Conservation (phyloP, 1,140 invertebrate species). For the Thaumetopoea pityocampa region DNA sequence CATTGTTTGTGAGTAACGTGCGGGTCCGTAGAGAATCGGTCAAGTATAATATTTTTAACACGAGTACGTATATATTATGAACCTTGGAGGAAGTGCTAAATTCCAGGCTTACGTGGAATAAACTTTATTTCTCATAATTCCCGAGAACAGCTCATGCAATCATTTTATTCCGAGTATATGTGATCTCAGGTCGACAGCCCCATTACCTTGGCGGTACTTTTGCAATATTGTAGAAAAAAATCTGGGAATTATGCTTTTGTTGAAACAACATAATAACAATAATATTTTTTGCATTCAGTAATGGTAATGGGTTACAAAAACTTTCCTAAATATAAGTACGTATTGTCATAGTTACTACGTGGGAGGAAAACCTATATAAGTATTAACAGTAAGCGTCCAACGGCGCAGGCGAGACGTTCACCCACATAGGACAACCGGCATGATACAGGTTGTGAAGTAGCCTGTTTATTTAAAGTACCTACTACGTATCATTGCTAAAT, state of each 20-base stretch:
- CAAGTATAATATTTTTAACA: too few relatives aligned
- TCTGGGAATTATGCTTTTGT: too few relatives aligned
- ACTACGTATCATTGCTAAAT: too few relatives aligned
- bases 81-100: conserved; percentile 21
- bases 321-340: too few relatives aligned
- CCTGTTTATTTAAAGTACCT: too few relatives aligned
- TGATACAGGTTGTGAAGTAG: conserved; percentile 21
- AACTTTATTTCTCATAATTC: conserved; percentile 19
- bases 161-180: conserved; percentile 25
- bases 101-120: conserved; percentile 21
- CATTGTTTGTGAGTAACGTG: neutral
- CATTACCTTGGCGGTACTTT: neutral
- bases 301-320: too few relatives aligned
- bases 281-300: too few relatives aligned
- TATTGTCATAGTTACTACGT: too few relatives aligned
- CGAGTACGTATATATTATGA: too few relatives aligned
- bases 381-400: conserved; percentile 10
- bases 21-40: neutral
- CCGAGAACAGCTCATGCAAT: conserved; percentile 29
- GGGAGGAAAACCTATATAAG: conserved; percentile 7
- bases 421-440: conserved; percentile 35
- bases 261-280: too few relatives aligned
- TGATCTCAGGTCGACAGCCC: conserved; percentile 5
- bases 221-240: too few relatives aligned
- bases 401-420: conserved; percentile 31